Evolutionary conservation across 2,797 vertebrate genomes (phyloP).

Genomic region (Eleutherodactylus coqui): DNA sequence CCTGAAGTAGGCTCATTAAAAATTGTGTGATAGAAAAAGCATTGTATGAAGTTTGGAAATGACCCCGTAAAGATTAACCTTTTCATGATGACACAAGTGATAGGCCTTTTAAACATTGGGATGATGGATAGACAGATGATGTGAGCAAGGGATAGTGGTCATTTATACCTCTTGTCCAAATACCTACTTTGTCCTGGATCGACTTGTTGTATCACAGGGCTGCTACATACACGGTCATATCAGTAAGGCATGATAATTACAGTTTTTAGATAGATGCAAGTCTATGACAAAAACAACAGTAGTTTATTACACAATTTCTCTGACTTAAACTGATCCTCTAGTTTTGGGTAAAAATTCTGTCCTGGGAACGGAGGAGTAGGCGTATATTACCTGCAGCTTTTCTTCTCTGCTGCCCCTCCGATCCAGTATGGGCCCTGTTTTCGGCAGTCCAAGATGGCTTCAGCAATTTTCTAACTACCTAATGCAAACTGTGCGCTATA

Average conservation of each 20-base stretch:
- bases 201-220: background rate
- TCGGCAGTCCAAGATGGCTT: too few species aligned
- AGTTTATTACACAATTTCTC: too few species aligned
- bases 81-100: conserved; percentile 49
- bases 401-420: too few species aligned
- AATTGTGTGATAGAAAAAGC: conserved; percentile 47
- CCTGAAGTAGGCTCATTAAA: conserved; percentile 54
- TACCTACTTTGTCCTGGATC: background rate
- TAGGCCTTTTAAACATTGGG: conserved; percentile 33
- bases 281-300: too few species aligned
- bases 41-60: conserved; percentile 50
- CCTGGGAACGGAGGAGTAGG: too few species aligned
- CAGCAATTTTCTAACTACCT: too few species aligned
- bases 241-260: background rate
- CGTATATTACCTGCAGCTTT: too few species aligned
- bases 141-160: conserved; percentile 34
- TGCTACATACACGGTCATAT: background rate
- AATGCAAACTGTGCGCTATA: too few species aligned
- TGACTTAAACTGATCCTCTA: too few species aligned
- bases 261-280: background rate
- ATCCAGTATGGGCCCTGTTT: too few species aligned
- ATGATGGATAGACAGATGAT: conserved; percentile 36
- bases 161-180: conserved; percentile 24
- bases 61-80: conserved; percentile 56
- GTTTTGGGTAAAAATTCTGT: too few species aligned